Percentiles rank a stretch among this genome's conserved stretches.
Evolutionary conservation across 2,797 vertebrate genomes (phyloP).

Genomic region (Lates japonicus): DNA sequence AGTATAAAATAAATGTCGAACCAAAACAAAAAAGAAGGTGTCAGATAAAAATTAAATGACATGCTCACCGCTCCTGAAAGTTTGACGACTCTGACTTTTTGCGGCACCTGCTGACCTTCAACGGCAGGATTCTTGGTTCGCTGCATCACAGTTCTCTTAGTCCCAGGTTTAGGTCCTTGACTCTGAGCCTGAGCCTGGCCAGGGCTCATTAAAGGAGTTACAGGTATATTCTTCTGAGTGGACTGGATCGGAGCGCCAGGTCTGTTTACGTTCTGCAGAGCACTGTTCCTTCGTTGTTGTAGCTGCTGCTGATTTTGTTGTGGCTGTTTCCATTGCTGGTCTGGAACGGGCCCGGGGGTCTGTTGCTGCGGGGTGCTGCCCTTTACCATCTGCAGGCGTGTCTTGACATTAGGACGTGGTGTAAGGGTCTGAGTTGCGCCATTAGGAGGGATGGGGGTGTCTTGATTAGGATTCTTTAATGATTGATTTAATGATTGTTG

Average conservation of each 20-base stretch:
- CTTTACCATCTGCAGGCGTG: constrained; percentile 80
- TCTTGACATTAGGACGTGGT: constrained; percentile 77
- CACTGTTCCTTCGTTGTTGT: constrained; percentile 83
- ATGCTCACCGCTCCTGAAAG: constrained; percentile 93
- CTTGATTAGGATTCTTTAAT: constrained; percentile 76
- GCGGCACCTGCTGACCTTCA: constrained; percentile 88
- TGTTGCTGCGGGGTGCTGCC: constrained; percentile 62
- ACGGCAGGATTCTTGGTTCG: constrained; percentile 85
- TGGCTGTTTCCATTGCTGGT: constrained; percentile 77
- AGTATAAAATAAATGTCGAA: constrained; percentile 67
- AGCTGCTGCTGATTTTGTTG: constrained; percentile 80
- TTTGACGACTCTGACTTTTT: constrained; percentile 97
- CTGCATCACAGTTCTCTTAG: constrained; percentile 98
- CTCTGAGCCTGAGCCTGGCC: constrained; percentile 68
- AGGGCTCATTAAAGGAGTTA: constrained; percentile 60
- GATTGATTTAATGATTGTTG: constrained; percentile 79
- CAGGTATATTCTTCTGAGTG: constrained; percentile 64
- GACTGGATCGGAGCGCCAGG: constrained; percentile 69
- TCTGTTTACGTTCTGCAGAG: constrained; percentile 82
- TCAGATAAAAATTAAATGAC: constrained; percentile 37
- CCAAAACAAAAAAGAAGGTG: constrained; percentile 38
- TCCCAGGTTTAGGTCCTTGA: constrained; percentile 83
- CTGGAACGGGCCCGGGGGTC: constrained; percentile 79
- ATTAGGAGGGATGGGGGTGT: constrained; percentile 61
- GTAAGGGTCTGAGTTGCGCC: constrained; percentile 51